A percentile compares a stretch with the other conserved stretches of the same genome.
These are phyloP conservation scores for Stenopsyche tienmushanensis DNA, from an alignment of 1,140 invertebrate species.

Conservation along the genomic window DNA sequence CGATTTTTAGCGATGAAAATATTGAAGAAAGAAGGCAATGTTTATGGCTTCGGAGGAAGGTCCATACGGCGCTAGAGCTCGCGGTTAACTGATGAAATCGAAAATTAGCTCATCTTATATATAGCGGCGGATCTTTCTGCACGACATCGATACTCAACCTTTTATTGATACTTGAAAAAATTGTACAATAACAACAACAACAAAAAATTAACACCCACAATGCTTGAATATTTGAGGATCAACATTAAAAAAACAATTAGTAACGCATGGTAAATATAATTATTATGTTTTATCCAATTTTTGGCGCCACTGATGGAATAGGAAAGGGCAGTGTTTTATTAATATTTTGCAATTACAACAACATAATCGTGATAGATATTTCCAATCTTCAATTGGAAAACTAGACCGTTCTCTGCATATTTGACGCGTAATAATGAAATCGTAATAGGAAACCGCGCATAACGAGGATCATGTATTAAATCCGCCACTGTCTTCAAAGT, in stretches of 20 bases:
- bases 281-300: no score
- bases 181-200: neutral
- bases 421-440: no score
- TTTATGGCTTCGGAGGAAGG: neutral
- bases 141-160: neutral
- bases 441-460: no score
- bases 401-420: no score
- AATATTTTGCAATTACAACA: no score
- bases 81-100: slow-evolving; percentile 39
- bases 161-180: no score
- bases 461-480: no score
- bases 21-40: neutral
- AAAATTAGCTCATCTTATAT: slow-evolving; percentile 37
- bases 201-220: neutral
- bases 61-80: neutral
- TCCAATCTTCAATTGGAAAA: no score
- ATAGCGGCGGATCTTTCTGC: slow-evolving; percentile 20
- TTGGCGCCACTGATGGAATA: no score
- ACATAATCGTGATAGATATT: no score
- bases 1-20: neutral
- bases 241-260: neutral
- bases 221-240: neutral
- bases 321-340: no score
- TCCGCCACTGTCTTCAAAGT: no score
- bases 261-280: neutral